These are phyloP conservation scores for Ridgeia piscesae DNA, from an alignment of 1,140 invertebrate species.

Conservation along the genomic window DNA sequence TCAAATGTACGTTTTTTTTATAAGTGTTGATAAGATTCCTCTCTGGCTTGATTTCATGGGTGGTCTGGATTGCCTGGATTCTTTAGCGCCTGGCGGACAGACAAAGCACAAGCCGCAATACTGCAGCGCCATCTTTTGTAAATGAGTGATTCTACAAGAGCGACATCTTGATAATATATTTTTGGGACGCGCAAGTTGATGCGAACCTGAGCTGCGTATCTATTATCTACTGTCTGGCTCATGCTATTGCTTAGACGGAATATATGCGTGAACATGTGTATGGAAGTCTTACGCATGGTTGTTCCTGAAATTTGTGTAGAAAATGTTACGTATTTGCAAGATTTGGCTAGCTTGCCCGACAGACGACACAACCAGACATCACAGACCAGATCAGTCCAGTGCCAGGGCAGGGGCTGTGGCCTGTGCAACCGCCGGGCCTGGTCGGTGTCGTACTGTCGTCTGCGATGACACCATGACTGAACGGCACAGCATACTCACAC, in stretches of 20 bases:
- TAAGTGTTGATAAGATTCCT: background rate
- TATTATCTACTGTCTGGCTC: background rate
- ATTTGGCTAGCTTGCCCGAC: background rate
- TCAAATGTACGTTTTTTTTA: background rate
- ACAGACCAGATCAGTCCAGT: too few species aligned
- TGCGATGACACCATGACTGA: too few species aligned
- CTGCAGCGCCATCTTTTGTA: background rate
- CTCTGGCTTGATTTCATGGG: background rate
- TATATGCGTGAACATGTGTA: background rate
- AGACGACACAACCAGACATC: too few species aligned
- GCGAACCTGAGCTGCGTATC: background rate
- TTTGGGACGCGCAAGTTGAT: background rate
- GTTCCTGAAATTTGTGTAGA: too few species aligned
- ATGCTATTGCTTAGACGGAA: background rate
- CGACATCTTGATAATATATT: background rate
- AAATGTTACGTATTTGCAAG: too few species aligned
- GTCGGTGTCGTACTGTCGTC: too few species aligned
- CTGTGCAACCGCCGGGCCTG: too few species aligned
- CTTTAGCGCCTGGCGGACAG: background rate
- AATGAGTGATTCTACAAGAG: background rate
- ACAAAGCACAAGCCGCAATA: background rate
- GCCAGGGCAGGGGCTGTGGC: too few species aligned
- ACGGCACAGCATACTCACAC: too few species aligned
- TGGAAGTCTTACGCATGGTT: background rate
- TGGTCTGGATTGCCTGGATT: background rate